Percentiles rank a stretch among this genome's conserved stretches.
These are phyloP conservation scores for Palythoa caribaeorum DNA, from an alignment of 92 coral and sea anemone genomes.

Conservation along the genomic window DNA sequence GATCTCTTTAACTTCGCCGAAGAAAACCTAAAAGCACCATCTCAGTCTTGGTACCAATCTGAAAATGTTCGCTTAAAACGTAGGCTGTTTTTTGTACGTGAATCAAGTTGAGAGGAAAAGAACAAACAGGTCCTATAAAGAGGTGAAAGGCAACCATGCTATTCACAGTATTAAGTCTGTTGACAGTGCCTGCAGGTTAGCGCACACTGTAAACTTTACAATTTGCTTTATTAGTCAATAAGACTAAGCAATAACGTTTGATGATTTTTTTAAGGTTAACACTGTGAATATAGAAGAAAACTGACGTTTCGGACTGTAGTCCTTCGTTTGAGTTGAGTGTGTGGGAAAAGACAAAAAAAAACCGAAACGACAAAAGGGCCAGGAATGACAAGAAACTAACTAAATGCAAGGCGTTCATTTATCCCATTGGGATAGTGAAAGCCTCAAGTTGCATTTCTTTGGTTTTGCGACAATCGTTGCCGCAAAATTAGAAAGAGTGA, in stretches of 20 bases:
- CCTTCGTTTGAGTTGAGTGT: too few relatives aligned
- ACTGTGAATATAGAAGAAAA: too few relatives aligned
- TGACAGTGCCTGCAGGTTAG: constrained; percentile 17
- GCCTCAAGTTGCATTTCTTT: too few relatives aligned
- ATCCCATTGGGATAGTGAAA: too few relatives aligned
- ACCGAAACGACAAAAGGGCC: too few relatives aligned
- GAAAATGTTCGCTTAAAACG: constrained; percentile 48
- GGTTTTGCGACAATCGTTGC: too few relatives aligned
- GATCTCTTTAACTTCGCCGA: constrained; percentile 56
- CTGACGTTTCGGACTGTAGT: too few relatives aligned
- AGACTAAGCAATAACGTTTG: neutral
- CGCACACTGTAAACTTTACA: neutral
- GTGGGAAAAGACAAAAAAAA: too few relatives aligned
- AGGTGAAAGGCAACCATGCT: constrained; percentile 53
- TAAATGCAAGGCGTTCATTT: too few relatives aligned
- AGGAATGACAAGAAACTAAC: too few relatives aligned
- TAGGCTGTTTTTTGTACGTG: constrained; percentile 53
- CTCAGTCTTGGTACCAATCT: constrained; percentile 59
- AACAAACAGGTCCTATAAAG: constrained; percentile 40
- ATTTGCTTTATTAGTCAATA: neutral
- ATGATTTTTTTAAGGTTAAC: too few relatives aligned
- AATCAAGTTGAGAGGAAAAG: constrained; percentile 24
- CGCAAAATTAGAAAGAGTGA: too few relatives aligned
- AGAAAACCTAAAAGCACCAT: constrained; percentile 16
- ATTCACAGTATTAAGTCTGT: constrained; percentile 55